Percentiles rank a stretch among this genome's conserved stretches.
phyloP scores from a whole-genome alignment of 2,888 invertebrate species.

The Pardosa pseudoannulata region DNA sequence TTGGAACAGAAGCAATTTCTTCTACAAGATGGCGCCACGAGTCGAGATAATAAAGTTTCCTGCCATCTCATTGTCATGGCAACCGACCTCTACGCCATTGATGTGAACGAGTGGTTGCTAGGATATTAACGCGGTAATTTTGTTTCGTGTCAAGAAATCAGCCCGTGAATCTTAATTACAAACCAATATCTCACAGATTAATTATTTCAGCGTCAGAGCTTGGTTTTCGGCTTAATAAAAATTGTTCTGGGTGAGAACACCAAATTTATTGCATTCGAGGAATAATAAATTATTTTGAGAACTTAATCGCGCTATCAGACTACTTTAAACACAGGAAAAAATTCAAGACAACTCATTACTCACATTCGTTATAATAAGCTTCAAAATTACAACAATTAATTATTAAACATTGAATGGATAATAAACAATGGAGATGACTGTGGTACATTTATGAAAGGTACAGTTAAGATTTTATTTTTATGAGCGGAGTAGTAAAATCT shows the following conservation, averaged over 20 bases:
- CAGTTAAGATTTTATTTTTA: too few species aligned
- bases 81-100: not conserved
- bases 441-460: too few species aligned
- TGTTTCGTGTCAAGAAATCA: not conserved
- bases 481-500: too few species aligned
- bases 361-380: too few species aligned
- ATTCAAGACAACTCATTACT: too few species aligned
- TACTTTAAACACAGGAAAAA: too few species aligned
- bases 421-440: too few species aligned
- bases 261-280: too few species aligned
- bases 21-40: slow-evolving; percentile 12
- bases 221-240: not conserved
- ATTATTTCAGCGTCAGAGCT: not conserved
- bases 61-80: not conserved
- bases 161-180: slow-evolving; percentile 7
- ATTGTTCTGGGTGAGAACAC: not conserved
- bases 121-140: not conserved
- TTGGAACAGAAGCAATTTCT: not conserved
- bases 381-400: too few species aligned
- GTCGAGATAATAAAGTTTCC: not conserved
- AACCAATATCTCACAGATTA: slow-evolving; percentile 12
- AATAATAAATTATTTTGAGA: too few species aligned
- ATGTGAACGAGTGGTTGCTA: slow-evolving; percentile 13
- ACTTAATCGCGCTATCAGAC: too few species aligned
- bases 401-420: too few species aligned